phyloP scores from a whole-genome alignment of 1,140 invertebrate genomes.

The Pemphigus obesinymphae region DNA sequence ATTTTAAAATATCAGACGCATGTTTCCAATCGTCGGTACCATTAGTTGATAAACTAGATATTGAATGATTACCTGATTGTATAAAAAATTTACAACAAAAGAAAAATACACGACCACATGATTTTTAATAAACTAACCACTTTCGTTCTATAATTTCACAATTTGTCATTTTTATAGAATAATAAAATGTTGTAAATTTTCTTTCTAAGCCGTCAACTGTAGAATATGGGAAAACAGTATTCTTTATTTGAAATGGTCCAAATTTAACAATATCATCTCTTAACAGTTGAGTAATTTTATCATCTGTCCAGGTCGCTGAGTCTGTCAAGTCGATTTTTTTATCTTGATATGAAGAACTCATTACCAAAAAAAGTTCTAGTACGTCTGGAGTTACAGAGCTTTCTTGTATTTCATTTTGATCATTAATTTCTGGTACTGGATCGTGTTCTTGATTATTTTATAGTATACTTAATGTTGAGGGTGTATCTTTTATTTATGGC shows the following conservation, averaged over 20 bases:
- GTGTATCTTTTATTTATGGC: too few relatives aligned
- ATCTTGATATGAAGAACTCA: too few relatives aligned
- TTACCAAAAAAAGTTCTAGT: too few relatives aligned
- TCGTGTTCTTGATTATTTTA: too few relatives aligned
- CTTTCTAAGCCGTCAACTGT: neutral
- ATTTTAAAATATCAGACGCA: neutral
- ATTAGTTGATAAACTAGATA: neutral
- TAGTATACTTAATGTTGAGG: too few relatives aligned
- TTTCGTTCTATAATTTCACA: too few relatives aligned
- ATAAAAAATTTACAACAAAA: conserved; percentile 22
- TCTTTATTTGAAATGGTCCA: neutral
- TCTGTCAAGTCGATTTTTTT: neutral
- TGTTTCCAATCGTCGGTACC: neutral
- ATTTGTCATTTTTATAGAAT: too few relatives aligned
- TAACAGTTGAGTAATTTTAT: neutral
- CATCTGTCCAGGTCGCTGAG: neutral
- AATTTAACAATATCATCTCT: too few relatives aligned
- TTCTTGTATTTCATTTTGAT: too few relatives aligned
- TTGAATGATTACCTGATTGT: neutral
- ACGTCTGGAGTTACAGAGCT: too few relatives aligned
- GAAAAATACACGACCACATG: neutral
- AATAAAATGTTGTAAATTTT: neutral
- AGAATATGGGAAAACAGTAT: neutral
- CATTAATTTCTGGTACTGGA: too few relatives aligned
- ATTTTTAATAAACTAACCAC: too few relatives aligned